Conservation (phyloP, 2,888 invertebrate species). For the Tethea ocularis region DNA sequence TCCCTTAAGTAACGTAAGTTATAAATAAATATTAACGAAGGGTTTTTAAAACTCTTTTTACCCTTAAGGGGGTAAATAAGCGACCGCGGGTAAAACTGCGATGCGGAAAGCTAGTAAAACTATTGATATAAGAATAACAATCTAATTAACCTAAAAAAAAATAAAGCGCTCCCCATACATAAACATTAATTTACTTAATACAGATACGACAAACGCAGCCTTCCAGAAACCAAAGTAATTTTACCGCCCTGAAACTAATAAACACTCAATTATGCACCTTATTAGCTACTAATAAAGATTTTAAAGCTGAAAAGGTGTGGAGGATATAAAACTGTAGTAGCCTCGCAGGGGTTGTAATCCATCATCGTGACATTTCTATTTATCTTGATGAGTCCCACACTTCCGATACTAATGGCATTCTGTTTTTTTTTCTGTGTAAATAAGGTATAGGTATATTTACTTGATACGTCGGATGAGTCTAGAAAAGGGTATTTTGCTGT, state of each 20-base stretch:
- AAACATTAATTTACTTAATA: conserved; percentile 58
- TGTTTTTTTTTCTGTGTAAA: conserved; percentile 52
- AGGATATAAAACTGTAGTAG: conserved; percentile 45
- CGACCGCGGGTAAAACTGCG: too few relatives aligned
- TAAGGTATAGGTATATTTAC: conserved; percentile 21
- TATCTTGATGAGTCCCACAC: conserved; percentile 77
- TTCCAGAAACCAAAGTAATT: conserved; percentile 49
- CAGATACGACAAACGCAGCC: conserved; percentile 56
- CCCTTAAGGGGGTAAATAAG: too few relatives aligned
- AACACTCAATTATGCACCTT: conserved; percentile 42
- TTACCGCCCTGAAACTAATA: conserved; percentile 26
- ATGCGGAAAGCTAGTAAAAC: too few relatives aligned
- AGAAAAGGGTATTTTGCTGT: neutral
- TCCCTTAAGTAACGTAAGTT: too few relatives aligned
- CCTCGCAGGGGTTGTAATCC: conserved; percentile 64
- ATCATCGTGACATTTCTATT: conserved; percentile 81
- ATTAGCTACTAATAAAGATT: conserved; percentile 28
- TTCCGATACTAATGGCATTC: conserved; percentile 72
- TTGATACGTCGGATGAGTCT: conserved; percentile 11
- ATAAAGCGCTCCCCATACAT: conserved; percentile 40
- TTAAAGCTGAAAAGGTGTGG: conserved; percentile 29
- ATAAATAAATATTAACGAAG: too few relatives aligned
- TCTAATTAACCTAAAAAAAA: conserved; percentile 19
- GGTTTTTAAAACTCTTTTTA: too few relatives aligned
- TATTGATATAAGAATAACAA: neutral